Base-by-base conservation (phyloP, 2,888 invertebrate species). In the Lasioglossum oenotherae region DNA sequence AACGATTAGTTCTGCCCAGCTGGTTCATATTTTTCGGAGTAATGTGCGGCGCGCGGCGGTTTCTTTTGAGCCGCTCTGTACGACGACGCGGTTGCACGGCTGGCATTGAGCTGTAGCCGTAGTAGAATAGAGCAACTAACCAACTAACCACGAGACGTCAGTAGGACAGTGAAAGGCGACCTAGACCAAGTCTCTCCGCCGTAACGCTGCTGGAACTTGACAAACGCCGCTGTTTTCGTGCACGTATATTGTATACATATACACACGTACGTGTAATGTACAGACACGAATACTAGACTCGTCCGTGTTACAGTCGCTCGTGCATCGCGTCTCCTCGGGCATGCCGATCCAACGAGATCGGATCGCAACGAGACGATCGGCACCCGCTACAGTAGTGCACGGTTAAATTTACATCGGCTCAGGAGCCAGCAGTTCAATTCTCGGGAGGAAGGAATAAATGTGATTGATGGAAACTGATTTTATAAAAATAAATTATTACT, bases 121-220 rank as follows among this genome's bases (percentile, higher is more conserved):
- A 79, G 90, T 88, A 91, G 91, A 92, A 92, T 92, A 86, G 91
- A 88, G 91, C 90, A 89, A 92, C 89, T 91, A 92, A 91, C 87
- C 88, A 90, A 92, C 86, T 92, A 92, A 92, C 92, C 92, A 92
- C 92, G 89, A 92, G 91, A 91, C 92, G 90, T 92, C 91, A 93
- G 92, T 94, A 93, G 94, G 93, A 93, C 93, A 94, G 94, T 94
- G 94, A 94, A 94, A 94, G 94, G 94, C 93, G 94, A 94, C 94
- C 94, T 94, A 94, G 94, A 94, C 94, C 94, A 93, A 94, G 92
- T 92, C 89, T 92, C 90, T 84, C 86, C 80, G 78, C 41, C 81
- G 82, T 75, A 82, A 80, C 73, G 80, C 53, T 53, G 89, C 79
- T 89, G 87, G 82, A 85, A 81, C 89, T 87, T 85, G 81, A 87